Percentiles rank a stretch among this genome's conserved stretches.
Evolutionary conservation across 2,797 vertebrate species (phyloP).

Genomic region (Salmo trutta): DNA sequence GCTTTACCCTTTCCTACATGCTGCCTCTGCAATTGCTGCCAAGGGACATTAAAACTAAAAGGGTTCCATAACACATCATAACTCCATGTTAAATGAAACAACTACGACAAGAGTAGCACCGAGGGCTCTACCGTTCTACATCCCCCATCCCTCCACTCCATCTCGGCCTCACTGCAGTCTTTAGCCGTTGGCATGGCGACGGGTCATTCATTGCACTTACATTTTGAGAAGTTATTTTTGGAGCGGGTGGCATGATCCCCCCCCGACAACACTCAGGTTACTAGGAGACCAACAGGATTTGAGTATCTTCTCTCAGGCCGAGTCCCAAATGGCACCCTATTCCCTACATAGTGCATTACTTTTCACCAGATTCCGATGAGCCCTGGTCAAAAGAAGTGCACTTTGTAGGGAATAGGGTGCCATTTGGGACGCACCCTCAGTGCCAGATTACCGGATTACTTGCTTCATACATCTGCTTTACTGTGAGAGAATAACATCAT

Average conservation of each 20-base stretch:
- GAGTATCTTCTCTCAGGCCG: no score
- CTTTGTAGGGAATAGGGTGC: conserved; percentile 26
- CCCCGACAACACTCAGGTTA: conserved; percentile 42
- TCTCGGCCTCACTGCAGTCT: conserved; percentile 21
- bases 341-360: neutral
- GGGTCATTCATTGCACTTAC: conserved; percentile 55
- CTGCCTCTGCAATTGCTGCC: conserved; percentile 74
- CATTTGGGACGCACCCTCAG: conserved; percentile 35
- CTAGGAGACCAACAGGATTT: conserved; percentile 15
- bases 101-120: conserved; percentile 62
- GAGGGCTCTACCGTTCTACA: conserved; percentile 37
- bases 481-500: neutral
- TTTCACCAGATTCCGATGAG: neutral
- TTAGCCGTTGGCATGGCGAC: conserved; percentile 60
- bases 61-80: conserved; percentile 66
- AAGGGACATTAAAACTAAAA: no score
- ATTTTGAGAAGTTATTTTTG: no score
- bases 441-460: conserved; percentile 6
- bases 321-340: neutral
- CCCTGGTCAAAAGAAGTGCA: neutral
- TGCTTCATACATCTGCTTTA: conserved; percentile 18
- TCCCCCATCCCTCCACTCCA: neutral
- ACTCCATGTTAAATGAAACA: conserved; percentile 72
- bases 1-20: conserved; percentile 54
- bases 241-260: no score